Evolutionary conservation across 2,888 invertebrate genomes (phyloP).

Genomic region (Acanthosepion esculentum): DNA sequence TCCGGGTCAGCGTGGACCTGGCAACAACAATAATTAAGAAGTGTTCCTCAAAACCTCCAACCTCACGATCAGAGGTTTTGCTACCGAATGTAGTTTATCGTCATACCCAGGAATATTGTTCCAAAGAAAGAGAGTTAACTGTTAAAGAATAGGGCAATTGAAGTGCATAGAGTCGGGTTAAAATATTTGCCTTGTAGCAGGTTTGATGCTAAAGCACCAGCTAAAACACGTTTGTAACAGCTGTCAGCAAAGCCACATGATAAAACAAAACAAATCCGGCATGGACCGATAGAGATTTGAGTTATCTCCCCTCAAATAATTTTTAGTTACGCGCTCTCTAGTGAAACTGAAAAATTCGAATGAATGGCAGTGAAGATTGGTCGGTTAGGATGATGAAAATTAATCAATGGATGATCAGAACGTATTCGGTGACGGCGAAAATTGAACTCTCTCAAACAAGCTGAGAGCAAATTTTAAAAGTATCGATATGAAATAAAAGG

Average conservation of each 20-base stretch:
- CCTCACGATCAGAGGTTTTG: no score
- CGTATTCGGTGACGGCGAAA: background rate
- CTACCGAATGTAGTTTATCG: no score
- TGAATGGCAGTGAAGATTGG: background rate
- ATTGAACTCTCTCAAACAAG: constrained; percentile 1
- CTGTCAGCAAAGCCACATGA: background rate
- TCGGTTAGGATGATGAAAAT: background rate
- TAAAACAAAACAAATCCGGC: background rate
- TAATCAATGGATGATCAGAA: background rate
- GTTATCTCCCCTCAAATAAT: background rate
- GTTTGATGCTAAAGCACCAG: background rate
- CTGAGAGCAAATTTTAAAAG: background rate
- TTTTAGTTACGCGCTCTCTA: background rate
- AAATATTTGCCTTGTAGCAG: background rate
- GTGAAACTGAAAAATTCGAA: background rate
- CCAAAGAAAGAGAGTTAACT: background rate
- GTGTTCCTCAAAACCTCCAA: no score
- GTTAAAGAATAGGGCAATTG: background rate
- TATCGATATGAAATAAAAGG: background rate
- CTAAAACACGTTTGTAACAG: background rate
- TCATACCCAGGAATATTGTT: no score
- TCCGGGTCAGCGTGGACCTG: no score
- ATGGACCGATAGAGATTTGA: background rate
- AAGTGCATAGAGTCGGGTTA: background rate
- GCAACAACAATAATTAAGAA: no score